A percentile compares a stretch with the other conserved stretches of the same genome.
Conservation (phyloP, 2,113 vertebrate species). For the Notothenia rossii region DNA sequence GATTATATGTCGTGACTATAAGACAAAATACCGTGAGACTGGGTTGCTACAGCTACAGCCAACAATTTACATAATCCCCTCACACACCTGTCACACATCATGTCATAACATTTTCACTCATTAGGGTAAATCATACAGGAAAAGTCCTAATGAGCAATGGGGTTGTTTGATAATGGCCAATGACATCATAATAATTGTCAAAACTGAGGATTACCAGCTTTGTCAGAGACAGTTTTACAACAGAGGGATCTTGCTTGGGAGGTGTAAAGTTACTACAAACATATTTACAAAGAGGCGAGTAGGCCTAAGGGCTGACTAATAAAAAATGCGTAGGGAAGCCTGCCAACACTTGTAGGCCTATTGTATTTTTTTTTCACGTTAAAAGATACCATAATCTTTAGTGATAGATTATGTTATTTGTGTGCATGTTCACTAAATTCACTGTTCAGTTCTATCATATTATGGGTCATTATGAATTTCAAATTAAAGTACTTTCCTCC, state of each 20-base stretch:
- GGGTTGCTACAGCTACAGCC: too few relatives aligned
- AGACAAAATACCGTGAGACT: too few relatives aligned
- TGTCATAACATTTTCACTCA: not conserved
- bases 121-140: not conserved
- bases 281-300: not conserved
- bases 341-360: not conserved
- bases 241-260: not conserved
- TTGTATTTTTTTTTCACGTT: not conserved
- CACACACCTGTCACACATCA: not conserved
- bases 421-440: too few relatives aligned
- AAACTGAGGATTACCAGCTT: constrained; percentile 4
- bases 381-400: too few relatives aligned
- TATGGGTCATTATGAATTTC: too few relatives aligned
- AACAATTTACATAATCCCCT: not conserved
- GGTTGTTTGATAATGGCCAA: not conserved
- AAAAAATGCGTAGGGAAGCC: not conserved
- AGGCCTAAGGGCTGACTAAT: not conserved
- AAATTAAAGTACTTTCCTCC: too few relatives aligned
- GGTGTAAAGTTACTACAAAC: not conserved
- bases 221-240: constrained; percentile 3
- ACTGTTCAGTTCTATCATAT: too few relatives aligned
- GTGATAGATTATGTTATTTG: too few relatives aligned
- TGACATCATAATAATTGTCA: constrained; percentile 3
- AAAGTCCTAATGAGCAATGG: not conserved
- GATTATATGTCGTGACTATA: too few relatives aligned